phyloP scores from a whole-genome alignment of 2,113 vertebrate genomes.

The Neolamprologus tretocephalus region DNA sequence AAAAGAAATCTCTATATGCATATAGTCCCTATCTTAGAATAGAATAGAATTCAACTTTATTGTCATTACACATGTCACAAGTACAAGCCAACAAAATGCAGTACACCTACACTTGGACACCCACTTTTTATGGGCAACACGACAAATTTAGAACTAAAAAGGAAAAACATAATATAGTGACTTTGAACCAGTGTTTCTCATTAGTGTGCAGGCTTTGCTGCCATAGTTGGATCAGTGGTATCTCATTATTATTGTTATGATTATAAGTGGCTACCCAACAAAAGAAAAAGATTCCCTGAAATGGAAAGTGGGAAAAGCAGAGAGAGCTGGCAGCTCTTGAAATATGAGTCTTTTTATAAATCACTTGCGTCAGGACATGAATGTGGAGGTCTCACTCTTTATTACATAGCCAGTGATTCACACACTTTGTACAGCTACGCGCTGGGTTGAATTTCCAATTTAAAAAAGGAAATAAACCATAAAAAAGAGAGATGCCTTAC shows the following conservation, averaged over 20 bases:
- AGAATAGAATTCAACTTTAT: neutral
- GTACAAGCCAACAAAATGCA: neutral
- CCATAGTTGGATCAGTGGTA: neutral
- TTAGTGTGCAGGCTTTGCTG: neutral
- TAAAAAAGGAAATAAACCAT: neutral
- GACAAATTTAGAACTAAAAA: neutral
- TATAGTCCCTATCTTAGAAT: neutral
- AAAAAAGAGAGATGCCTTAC: neutral
- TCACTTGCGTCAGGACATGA: conserved; percentile 36
- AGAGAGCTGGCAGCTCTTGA: neutral
- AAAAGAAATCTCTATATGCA: neutral
- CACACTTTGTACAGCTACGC: neutral
- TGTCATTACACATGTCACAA: neutral
- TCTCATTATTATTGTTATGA: neutral
- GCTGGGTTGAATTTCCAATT: neutral
- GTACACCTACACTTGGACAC: neutral
- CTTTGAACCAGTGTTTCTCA: neutral
- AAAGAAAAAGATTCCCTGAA: neutral
- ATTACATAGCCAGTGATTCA: conserved; percentile 24
- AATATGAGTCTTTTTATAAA: conserved; percentile 28
- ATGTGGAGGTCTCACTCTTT: conserved; percentile 21
- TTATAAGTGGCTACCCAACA: conserved; percentile 8
- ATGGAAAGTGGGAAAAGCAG: neutral
- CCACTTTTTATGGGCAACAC: neutral
- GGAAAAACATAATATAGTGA: neutral